A percentile compares a stretch with the other conserved stretches of the same genome.
Conservation (phyloP, 92 coral and sea anemone genomes). For the Zoanthus sansibaricus region DNA sequence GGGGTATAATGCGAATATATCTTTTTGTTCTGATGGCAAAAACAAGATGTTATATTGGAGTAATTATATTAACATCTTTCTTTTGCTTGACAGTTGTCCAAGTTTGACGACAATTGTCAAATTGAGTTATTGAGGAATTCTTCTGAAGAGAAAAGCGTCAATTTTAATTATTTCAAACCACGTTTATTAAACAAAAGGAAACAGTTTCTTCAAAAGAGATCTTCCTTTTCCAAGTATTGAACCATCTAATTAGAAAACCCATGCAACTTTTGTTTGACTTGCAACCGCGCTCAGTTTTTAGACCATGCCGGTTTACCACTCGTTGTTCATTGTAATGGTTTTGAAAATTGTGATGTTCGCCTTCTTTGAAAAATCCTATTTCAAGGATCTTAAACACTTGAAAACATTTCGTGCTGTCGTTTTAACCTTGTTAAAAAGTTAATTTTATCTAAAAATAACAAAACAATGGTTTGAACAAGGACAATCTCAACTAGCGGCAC, state of each 20-base stretch:
- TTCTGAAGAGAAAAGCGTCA: conserved; percentile 30
- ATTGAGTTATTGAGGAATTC: conserved; percentile 19
- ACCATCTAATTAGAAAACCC: neutral
- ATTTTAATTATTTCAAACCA: neutral
- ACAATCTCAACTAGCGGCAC: neutral
- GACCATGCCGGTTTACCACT: neutral
- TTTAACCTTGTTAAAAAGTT: neutral
- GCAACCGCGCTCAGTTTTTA: neutral
- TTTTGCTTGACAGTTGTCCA: neutral
- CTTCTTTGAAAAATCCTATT: neutral
- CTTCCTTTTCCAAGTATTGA: neutral
- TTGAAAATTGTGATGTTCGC: neutral
- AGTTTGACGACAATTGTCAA: conserved; percentile 18
- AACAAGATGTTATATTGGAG: neutral
- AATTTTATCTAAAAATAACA: neutral
- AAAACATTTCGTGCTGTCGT: neutral
- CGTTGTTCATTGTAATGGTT: neutral
- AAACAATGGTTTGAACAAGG: neutral
- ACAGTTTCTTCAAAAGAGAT: neutral
- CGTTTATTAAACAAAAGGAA: conserved; percentile 2
- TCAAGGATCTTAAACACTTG: neutral
- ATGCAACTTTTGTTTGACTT: neutral
- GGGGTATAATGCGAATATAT: neutral
- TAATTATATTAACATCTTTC: neutral
- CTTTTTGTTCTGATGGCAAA: neutral